A percentile compares a stretch with the other conserved stretches of the same genome.
phyloP scores from a whole-genome alignment of 2,797 vertebrate species.

The Xiphophorus birchmanni region DNA sequence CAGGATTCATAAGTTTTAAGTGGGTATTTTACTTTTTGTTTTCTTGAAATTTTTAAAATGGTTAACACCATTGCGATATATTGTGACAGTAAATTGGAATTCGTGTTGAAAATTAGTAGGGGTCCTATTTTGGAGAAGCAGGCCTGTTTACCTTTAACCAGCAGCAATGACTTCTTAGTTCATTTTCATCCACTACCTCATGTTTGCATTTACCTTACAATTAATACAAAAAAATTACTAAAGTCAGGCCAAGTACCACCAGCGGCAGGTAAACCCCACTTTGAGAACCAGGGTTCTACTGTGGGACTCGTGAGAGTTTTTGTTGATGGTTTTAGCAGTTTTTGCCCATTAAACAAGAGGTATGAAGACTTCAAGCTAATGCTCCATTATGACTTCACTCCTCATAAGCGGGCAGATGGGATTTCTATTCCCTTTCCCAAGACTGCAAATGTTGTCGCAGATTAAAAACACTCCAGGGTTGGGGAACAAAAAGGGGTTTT shows the following conservation, averaged over 20 bases:
- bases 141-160: not conserved
- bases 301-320: constrained; percentile 21
- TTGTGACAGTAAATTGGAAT: not conserved
- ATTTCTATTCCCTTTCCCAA: constrained; percentile 42
- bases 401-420: constrained; percentile 49
- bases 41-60: not conserved
- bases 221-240: not conserved
- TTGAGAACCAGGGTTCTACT: not conserved
- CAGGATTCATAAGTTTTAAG: not conserved
- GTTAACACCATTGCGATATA: not conserved
- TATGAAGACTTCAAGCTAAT: constrained; percentile 31
- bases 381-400: constrained; percentile 50
- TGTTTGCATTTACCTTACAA: not conserved
- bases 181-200: not conserved
- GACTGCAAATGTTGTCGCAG: constrained; percentile 52
- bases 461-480: constrained; percentile 39
- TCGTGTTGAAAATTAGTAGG: not conserved
- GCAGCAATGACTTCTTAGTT: not conserved
- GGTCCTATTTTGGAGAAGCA: not conserved
- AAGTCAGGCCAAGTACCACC: not conserved
- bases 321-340: constrained; percentile 57
- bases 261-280: not conserved
- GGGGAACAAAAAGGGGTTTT: constrained; percentile 19
- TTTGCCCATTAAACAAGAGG: constrained; percentile 35
- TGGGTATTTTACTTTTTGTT: not conserved